Evolutionary conservation across 2,797 vertebrate genomes (phyloP).

Genomic region (Muscicapa comitata): DNA sequence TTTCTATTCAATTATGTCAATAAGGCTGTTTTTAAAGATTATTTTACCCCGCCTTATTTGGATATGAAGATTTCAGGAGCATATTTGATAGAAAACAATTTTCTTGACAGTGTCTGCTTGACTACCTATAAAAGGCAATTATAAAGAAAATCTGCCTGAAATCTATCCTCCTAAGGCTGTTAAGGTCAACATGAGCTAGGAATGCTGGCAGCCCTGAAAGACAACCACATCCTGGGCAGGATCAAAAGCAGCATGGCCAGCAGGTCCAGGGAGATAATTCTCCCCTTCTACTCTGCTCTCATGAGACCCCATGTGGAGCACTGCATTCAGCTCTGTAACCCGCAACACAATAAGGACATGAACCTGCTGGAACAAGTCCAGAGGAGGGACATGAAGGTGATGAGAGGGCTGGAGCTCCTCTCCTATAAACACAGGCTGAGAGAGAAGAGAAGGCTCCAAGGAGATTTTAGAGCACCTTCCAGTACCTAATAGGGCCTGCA

Average conservation of each 20-base stretch:
- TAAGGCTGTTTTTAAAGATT: background rate
- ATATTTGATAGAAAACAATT: background rate
- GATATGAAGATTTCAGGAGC: background rate
- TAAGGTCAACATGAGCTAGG: background rate
- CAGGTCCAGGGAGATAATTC: background rate
- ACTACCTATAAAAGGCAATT: background rate
- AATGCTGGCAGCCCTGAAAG: background rate
- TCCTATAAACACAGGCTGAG: background rate
- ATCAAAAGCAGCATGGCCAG: background rate
- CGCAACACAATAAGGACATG: rapidly evolving
- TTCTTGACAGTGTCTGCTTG: background rate
- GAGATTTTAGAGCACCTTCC: background rate
- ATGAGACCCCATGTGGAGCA: background rate
- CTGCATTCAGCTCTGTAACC: background rate
- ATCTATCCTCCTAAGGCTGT: background rate
- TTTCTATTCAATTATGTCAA: background rate
- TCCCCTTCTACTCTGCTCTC: background rate
- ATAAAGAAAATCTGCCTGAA: background rate
- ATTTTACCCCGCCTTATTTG: background rate
- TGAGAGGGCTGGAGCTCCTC: background rate
- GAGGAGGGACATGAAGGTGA: background rate
- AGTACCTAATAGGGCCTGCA: background rate
- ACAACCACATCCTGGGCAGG: background rate
- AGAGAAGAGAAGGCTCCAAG: background rate
- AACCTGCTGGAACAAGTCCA: background rate